These are phyloP conservation scores for Coryphaenoides rupestris DNA, from an alignment of 2,113 vertebrate species.

Conservation along the genomic window DNA sequence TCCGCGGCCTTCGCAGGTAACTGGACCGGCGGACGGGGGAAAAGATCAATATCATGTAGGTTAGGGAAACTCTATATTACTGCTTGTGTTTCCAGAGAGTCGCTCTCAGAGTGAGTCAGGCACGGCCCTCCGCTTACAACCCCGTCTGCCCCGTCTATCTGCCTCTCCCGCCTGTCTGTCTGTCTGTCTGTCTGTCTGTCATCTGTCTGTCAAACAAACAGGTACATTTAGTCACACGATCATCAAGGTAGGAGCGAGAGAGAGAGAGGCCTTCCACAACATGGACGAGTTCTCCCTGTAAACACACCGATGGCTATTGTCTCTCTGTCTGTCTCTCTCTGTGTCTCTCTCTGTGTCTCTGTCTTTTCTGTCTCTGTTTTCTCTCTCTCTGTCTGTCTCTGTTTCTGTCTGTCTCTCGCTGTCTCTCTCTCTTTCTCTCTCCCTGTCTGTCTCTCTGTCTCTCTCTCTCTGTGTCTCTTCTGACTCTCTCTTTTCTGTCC, in stretches of 20 bases:
- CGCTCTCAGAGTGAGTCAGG: constrained; percentile 45
- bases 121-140: constrained; percentile 28
- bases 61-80: constrained; percentile 67
- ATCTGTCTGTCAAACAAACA: no score
- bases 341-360: no score
- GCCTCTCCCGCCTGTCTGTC: constrained; percentile 24
- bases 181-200: constrained; percentile 4
- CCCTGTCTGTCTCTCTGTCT: not conserved
- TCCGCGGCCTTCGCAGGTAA: constrained; percentile 47
- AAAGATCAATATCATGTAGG: constrained; percentile 62
- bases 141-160: not conserved
- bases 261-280: not conserved
- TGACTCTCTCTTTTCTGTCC: constrained; percentile 36
- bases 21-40: constrained; percentile 38
- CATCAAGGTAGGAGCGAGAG: no score
- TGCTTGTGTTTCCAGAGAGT: constrained; percentile 54
- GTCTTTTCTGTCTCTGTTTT: no score
- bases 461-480: constrained; percentile 34
- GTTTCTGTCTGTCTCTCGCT: no score
- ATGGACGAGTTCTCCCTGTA: no score
- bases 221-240: no score
- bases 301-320: no score
- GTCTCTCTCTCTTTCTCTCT: constrained; percentile 43
- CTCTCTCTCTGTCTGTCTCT: no score
- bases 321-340: not conserved